Percentiles rank a stretch among this genome's conserved stretches.
Evolutionary conservation across 2,888 invertebrate species (phyloP).

Genomic region (Apamea crenata): DNA sequence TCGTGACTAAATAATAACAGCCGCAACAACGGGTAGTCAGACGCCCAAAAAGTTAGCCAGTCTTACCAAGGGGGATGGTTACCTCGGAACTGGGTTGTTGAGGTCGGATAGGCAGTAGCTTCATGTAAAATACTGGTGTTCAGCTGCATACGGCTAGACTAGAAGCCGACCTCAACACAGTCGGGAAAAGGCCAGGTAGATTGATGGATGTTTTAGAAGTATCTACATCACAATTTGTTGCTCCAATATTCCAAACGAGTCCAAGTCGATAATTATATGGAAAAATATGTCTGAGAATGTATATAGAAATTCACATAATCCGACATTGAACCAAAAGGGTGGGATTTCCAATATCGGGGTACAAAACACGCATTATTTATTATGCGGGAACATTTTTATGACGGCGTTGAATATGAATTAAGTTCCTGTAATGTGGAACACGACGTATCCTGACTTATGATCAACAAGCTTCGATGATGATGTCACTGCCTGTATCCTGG

Average conservation of each 20-base stretch:
- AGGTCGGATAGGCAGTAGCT: not conserved
- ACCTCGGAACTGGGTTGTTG: not conserved
- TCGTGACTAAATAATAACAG: too few relatives aligned
- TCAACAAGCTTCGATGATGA: conserved; percentile 25
- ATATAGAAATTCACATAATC: conserved; percentile 32
- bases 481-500: conserved; percentile 16
- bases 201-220: not conserved
- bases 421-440: conserved; percentile 34
- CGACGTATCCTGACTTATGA: conserved; percentile 49
- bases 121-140: not conserved
- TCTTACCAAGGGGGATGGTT: not conserved
- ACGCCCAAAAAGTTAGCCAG: not conserved
- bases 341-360: conserved; percentile 48
- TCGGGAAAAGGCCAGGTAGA: too few relatives aligned
- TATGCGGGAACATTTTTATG: conserved; percentile 45
- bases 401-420: conserved; percentile 56
- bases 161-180: not conserved
- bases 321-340: conserved; percentile 35
- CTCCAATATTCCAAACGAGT: not conserved
- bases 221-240: not conserved
- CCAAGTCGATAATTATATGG: conserved; percentile 10
- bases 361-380: conserved; percentile 38
- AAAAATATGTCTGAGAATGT: conserved; percentile 24
- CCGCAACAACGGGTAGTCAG: not conserved
- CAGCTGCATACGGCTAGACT: not conserved